These are phyloP conservation scores for Bicyclus anynana DNA, from an alignment of 1,140 invertebrate species.

Conservation along the genomic window DNA sequence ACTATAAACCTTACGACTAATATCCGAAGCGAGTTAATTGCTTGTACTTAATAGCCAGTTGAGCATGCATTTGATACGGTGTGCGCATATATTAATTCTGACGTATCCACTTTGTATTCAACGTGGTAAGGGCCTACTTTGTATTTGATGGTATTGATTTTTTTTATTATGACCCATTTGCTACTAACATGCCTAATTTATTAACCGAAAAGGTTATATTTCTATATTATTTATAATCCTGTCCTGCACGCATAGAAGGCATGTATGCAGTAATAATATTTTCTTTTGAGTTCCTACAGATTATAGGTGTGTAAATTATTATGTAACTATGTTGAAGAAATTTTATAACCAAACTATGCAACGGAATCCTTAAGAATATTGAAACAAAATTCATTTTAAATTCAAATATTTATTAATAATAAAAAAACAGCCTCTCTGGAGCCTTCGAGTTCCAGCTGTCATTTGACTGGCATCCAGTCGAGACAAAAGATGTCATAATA, in stretches of 20 bases:
- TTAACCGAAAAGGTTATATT: background rate
- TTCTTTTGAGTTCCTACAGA: background rate
- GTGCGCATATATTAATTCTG: conserved; percentile 13
- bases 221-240: background rate
- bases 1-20: conserved; percentile 9
- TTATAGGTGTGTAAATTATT: no score
- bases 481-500: conserved; percentile 1
- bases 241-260: no score
- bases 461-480: background rate
- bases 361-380: no score
- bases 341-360: no score
- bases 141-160: conserved; percentile 16
- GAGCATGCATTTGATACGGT: background rate
- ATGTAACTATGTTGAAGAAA: no score
- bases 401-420: no score
- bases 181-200: conserved; percentile 15
- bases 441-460: background rate
- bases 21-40: conserved; percentile 5
- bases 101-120: conserved; percentile 15
- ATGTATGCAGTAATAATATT: no score
- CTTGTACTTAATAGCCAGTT: conserved; percentile 1
- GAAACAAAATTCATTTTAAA: no score
- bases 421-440: no score
- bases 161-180: conserved; percentile 9
- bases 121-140: conserved; percentile 11